Evolutionary conservation across 2,113 vertebrate species (phyloP), one percentile per base, ranked within the genome.

Genomic region (Danio rerio): DNA sequence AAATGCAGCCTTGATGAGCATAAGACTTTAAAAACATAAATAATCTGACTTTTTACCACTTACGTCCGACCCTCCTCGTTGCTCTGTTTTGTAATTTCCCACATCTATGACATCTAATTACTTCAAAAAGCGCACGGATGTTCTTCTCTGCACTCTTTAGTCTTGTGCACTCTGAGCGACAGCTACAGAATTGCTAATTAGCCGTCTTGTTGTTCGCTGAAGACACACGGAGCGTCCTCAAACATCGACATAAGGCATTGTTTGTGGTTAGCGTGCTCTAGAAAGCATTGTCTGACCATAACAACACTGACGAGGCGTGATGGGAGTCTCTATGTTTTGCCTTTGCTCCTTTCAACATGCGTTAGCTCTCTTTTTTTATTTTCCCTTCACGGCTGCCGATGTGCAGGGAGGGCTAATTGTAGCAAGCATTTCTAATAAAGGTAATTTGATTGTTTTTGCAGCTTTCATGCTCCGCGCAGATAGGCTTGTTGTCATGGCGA

Each of bases 401-500:
- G n/a, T 12, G 74, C 82, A 81, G 85, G 63, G 70, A 68, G 61
- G 10, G 52, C 65, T 78, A 71, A 75, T 82, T 63, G 78, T 79
- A 50, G 61, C 52, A 53, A 83, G 72, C 59, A 80, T 85, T 89
- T 88, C 87, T 88, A 89, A 91, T 86, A 88, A 92, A 90, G 87
- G 81, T 91, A 85, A 92, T 90, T 84, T 85, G 58, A 89, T 91
- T 88, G 82, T 87, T 91, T 89, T 84, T 62, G 20, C 61, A 58
- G 47, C 43, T 83, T 87, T 75, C 65, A n/a, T 82, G 78, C 71
- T 63, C 87, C 87, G 58, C 63, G 50, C 7, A 83, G 81, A 86
- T 79, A 82, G 66, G 78, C 84, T 84, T 4, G 92, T 92, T 89
- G 92, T 90, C 91, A 93, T 92, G 91, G 92, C 58, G 89, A 93